phyloP scores from a whole-genome alignment of 2,797 vertebrate genomes.

The Myotis findleyi region DNA sequence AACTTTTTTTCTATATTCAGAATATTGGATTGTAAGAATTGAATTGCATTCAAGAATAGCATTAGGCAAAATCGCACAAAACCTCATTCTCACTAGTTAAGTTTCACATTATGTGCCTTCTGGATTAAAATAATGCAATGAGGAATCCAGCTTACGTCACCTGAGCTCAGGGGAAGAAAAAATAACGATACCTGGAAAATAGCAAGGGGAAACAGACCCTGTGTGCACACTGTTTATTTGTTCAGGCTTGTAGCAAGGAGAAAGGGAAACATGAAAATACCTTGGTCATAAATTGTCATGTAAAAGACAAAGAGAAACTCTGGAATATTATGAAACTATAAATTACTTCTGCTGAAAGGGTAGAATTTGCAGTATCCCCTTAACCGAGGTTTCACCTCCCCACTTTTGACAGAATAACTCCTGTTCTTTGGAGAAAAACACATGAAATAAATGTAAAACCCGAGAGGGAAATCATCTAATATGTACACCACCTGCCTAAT shows the following conservation, averaged over 20 bases:
- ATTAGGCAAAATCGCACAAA: slow-evolving; percentile 66
- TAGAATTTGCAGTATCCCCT: slow-evolving; percentile 78
- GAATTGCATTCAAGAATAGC: slow-evolving; percentile 55
- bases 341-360: slow-evolving; percentile 82
- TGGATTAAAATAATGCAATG: slow-evolving; percentile 68
- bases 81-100: slow-evolving; percentile 47
- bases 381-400: slow-evolving; percentile 77
- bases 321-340: slow-evolving; percentile 84
- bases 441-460: slow-evolving; percentile 81
- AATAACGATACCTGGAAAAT: slow-evolving; percentile 55
- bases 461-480: slow-evolving; percentile 77
- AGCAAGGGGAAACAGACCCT: slow-evolving; percentile 29
- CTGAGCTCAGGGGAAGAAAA: slow-evolving; percentile 52
- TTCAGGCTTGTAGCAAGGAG: slow-evolving; percentile 72
- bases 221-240: slow-evolving; percentile 68
- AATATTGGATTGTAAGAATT: slow-evolving; percentile 67
- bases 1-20: not conserved
- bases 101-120: slow-evolving; percentile 31
- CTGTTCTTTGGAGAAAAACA: slow-evolving; percentile 81
- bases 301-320: slow-evolving; percentile 81
- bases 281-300: slow-evolving; percentile 78
- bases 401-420: slow-evolving; percentile 82
- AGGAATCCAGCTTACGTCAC: slow-evolving; percentile 59
- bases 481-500: slow-evolving; percentile 80
- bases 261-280: slow-evolving; percentile 76